Percentiles rank a stretch among this genome's conserved stretches.
Evolutionary conservation across 2,797 vertebrate genomes (phyloP).

Genomic region (Anguilla obscura): DNA sequence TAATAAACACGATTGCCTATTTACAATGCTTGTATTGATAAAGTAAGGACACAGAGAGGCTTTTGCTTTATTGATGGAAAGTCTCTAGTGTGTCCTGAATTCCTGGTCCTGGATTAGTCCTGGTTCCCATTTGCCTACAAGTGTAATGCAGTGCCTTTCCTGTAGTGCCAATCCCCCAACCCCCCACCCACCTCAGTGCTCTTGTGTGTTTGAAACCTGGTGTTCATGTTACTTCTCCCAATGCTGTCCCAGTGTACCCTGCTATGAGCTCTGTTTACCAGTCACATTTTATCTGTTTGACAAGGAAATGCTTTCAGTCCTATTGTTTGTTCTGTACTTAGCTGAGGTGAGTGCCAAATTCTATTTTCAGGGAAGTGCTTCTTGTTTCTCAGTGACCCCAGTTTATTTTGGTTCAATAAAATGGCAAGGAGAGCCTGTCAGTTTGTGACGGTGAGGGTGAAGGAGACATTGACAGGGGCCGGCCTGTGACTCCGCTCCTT

Average conservation of each 20-base stretch:
- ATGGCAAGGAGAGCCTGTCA: not conserved
- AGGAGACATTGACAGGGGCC: not conserved
- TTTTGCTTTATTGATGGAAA: not conserved
- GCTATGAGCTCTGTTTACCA: not conserved
- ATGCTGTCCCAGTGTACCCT: not conserved
- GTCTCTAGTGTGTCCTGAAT: not conserved
- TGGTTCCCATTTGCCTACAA: not conserved
- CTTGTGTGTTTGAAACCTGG: not conserved
- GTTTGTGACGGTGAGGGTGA: no score
- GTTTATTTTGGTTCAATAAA: not conserved
- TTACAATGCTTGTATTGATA: not conserved
- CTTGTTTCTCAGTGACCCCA: not conserved
- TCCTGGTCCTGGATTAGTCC: not conserved
- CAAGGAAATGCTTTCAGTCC: not conserved
- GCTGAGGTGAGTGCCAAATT: not conserved
- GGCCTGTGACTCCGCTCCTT: not conserved
- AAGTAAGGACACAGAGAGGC: not conserved
- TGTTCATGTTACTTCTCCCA: not conserved
- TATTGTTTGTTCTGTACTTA: not conserved
- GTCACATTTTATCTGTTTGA: not conserved
- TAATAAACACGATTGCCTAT: not conserved
- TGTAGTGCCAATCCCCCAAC: not conserved
- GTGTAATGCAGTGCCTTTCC: not conserved
- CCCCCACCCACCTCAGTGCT: not conserved
- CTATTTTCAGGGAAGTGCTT: not conserved